Percentiles rank a stretch among this genome's conserved stretches.
phyloP scores from a whole-genome alignment of 2,113 vertebrate genomes.

The Takifugu flavidus region DNA sequence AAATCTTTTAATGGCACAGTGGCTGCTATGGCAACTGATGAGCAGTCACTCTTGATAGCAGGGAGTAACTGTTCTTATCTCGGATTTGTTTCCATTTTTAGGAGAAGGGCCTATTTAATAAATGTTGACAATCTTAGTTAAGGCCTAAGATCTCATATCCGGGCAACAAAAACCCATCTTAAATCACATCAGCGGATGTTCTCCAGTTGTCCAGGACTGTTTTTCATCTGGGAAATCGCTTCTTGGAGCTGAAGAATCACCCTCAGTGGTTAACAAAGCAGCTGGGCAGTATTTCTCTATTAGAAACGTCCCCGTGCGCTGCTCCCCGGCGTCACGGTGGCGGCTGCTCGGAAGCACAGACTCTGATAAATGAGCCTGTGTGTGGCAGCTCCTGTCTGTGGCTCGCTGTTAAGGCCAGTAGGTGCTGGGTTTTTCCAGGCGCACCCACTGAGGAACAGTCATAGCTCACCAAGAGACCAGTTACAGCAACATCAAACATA shows the following conservation, averaged over 20 bases:
- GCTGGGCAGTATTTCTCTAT: slow-evolving; percentile 43
- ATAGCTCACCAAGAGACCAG: slow-evolving; percentile 14
- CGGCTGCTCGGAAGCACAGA: slow-evolving; percentile 32
- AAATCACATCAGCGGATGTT: slow-evolving; percentile 15
- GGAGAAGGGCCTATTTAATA: neutral
- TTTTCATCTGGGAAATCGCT: slow-evolving; percentile 38
- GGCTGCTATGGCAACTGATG: neutral
- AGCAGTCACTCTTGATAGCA: neutral
- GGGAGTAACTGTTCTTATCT: neutral
- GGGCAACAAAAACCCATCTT: no score
- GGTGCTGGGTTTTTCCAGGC: slow-evolving; percentile 41
- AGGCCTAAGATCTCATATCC: no score
- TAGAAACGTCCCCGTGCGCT: slow-evolving; percentile 33
- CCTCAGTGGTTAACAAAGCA: slow-evolving; percentile 39
- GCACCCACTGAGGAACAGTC: slow-evolving; percentile 20
- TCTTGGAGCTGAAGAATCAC: slow-evolving; percentile 27
- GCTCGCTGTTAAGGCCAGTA: slow-evolving; percentile 26
- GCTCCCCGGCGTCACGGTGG: slow-evolving; percentile 59
- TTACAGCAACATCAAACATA: slow-evolving; percentile 1
- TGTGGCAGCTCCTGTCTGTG: slow-evolving; percentile 15
- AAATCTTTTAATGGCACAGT: neutral
- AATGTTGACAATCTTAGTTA: neutral
- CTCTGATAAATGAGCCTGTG: slow-evolving; percentile 48
- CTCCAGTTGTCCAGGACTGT: slow-evolving; percentile 28
- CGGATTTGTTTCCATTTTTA: neutral